These are phyloP conservation scores for Archilochus colubris DNA, from an alignment of 2,113 vertebrate genomes.

Conservation along the genomic window DNA sequence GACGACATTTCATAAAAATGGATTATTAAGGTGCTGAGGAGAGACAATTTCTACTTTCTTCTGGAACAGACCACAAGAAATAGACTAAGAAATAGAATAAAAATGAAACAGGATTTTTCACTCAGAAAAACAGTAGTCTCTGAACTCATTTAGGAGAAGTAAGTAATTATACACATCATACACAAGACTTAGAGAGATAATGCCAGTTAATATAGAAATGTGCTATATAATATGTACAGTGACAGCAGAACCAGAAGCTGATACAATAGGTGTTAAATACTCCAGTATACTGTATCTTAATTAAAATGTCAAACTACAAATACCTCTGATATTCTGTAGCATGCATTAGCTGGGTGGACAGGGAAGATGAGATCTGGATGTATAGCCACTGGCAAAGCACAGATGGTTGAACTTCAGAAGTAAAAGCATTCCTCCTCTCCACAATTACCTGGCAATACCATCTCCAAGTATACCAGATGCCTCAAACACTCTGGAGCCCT, in stretches of 20 bases:
- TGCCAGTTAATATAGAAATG: neutral
- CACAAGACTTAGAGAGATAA: neutral
- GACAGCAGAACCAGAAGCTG: neutral
- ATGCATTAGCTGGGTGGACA: neutral
- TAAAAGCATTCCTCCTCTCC: neutral
- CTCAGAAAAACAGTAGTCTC: neutral
- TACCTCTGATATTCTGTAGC: neutral
- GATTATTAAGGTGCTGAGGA: slow-evolving; percentile 9
- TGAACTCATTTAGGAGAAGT: neutral
- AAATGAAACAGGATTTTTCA: neutral
- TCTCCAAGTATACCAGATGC: neutral
- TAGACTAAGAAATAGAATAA: neutral
- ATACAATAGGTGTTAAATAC: neutral
- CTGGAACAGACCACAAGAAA: neutral
- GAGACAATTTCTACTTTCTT: slow-evolving; percentile 1
- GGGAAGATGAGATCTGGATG: neutral
- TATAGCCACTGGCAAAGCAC: neutral
- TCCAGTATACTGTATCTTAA: neutral
- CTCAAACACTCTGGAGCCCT: neutral
- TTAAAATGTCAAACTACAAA: neutral
- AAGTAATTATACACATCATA: neutral
- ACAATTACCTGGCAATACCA: neutral
- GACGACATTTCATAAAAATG: slow-evolving; percentile 7
- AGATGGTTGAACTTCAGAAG: neutral
- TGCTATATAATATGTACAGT: neutral